phyloP scores from a whole-genome alignment of 2,113 vertebrate species.

The Noctilio leporinus region DNA sequence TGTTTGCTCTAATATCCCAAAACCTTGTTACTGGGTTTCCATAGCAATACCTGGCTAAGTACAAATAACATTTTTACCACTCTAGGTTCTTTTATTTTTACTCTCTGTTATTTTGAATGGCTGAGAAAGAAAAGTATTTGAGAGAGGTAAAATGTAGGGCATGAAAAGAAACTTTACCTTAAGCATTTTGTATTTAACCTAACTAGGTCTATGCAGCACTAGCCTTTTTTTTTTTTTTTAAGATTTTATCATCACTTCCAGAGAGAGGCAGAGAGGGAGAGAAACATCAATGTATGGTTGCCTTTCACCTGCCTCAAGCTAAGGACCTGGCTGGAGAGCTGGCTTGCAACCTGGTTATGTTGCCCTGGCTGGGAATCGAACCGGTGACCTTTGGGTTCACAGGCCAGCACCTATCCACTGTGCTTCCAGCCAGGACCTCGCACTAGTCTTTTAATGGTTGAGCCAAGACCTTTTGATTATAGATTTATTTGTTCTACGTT shows the following conservation, averaged over 20 bases:
- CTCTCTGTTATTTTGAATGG: not conserved
- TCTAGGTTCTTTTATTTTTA: not conserved
- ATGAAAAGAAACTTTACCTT: not conserved
- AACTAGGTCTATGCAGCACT: not conserved
- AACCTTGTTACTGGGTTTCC: not conserved
- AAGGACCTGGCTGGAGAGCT: too few relatives aligned
- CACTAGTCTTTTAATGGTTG: not conserved
- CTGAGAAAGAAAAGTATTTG: not conserved
- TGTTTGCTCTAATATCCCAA: not conserved
- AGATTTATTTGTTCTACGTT: not conserved
- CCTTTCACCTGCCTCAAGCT: too few relatives aligned
- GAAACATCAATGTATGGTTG: too few relatives aligned
- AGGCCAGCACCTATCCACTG: too few relatives aligned
- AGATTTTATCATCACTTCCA: too few relatives aligned
- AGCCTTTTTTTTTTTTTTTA: too few relatives aligned
- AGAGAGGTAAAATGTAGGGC: not conserved
- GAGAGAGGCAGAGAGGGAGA: too few relatives aligned
- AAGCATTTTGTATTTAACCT: not conserved
- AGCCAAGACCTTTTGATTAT: not conserved
- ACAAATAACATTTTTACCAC: not conserved
- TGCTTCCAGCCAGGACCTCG: too few relatives aligned
- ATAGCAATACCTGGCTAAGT: not conserved
- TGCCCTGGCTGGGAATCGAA: too few relatives aligned
- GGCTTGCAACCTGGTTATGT: too few relatives aligned
- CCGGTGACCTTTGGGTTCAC: too few relatives aligned